phyloP scores from a whole-genome alignment of 2,888 invertebrate genomes.

The Graphium colonna region DNA sequence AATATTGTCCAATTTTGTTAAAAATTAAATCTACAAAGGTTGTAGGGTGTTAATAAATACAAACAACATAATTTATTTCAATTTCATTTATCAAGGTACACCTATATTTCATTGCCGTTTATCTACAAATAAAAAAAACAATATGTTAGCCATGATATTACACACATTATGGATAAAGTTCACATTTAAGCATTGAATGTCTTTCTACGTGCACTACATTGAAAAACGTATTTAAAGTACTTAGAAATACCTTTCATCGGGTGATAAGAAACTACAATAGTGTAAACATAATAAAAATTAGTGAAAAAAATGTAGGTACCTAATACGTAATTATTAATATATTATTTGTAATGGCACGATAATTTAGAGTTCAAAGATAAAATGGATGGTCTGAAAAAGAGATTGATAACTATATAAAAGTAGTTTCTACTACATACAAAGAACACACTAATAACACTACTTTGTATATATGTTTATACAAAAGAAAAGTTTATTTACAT shows the following conservation, averaged over 20 bases:
- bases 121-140: conserved; percentile 49
- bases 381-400: conserved; percentile 30
- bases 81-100: conserved; percentile 65
- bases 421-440: conserved; percentile 37
- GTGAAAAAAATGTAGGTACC: conserved; percentile 29
- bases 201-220: conserved; percentile 25
- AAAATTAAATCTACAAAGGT: too few species aligned
- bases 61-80: conserved; percentile 38
- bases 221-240: neutral
- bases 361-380: conserved; percentile 47
- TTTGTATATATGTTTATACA: conserved; percentile 26
- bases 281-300: conserved; percentile 6
- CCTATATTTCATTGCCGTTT: conserved; percentile 42
- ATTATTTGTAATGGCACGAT: conserved; percentile 58
- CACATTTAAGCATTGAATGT: conserved; percentile 32
- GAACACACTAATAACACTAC: conserved; percentile 32
- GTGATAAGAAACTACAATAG: neutral
- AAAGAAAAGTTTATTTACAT: conserved; percentile 48
- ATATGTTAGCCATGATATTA: conserved; percentile 46
- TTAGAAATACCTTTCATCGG: neutral
- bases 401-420: conserved; percentile 32
- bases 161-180: conserved; percentile 22
- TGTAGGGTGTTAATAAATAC: conserved; percentile 1
- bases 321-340: conserved; percentile 30
- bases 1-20: too few species aligned